These are phyloP conservation scores for Diaprepes abbreviatus DNA, from an alignment of 2,888 invertebrate genomes.

Conservation along the genomic window DNA sequence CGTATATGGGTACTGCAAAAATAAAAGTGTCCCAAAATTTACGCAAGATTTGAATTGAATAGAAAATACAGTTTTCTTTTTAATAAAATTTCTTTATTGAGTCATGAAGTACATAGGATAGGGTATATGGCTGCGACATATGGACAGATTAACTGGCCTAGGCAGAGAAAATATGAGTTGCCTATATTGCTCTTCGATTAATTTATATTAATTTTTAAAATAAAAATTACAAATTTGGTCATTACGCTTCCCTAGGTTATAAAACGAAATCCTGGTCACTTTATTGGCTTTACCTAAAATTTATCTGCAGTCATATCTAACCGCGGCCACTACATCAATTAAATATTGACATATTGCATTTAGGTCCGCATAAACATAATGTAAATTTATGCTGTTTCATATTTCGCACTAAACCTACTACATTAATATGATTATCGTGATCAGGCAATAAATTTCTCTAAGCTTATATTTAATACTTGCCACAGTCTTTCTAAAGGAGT, in stretches of 20 bases:
- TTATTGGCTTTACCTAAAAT: slow-evolving; percentile 53
- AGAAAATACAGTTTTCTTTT: neutral
- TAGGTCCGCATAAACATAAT: slow-evolving; percentile 59
- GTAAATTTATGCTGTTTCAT: slow-evolving; percentile 58
- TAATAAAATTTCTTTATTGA: no score
- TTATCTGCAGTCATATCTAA: slow-evolving; percentile 51
- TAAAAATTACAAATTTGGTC: neutral
- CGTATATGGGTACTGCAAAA: no score
- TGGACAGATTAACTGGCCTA: no score
- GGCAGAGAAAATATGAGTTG: no score
- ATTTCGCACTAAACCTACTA: slow-evolving; percentile 53
- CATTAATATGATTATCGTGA: slow-evolving; percentile 55
- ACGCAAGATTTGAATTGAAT: no score
- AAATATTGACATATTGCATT: slow-evolving; percentile 61
- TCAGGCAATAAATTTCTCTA: slow-evolving; percentile 34
- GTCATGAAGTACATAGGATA: no score
- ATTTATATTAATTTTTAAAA: no score
- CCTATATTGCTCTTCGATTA: no score
- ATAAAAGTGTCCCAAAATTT: no score
- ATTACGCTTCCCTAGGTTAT: neutral
- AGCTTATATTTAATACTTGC: no score
- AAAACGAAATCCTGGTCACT: slow-evolving; percentile 46
- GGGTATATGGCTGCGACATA: no score
- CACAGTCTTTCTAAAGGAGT: no score
- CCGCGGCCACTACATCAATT: slow-evolving; percentile 56